Conservation (phyloP, 1,140 invertebrate genomes). For the Charaxes varanes region DNA sequence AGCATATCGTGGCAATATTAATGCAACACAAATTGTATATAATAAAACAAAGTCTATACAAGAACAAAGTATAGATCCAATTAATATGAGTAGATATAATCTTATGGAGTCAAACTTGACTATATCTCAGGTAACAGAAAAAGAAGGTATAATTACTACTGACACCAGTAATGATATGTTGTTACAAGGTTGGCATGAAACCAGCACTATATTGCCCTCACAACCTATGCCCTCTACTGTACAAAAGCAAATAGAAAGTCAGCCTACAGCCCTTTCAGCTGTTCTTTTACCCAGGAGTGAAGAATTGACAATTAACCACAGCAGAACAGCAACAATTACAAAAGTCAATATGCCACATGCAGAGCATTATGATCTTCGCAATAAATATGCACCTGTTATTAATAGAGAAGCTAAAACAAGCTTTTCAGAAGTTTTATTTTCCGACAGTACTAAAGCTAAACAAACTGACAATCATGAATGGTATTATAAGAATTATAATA, state of each 20-base stretch:
- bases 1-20: constrained; percentile 50
- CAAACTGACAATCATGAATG: constrained; percentile 78
- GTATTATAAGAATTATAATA: constrained; percentile 88
- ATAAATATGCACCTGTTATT: constrained; percentile 48
- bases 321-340: constrained; percentile 56
- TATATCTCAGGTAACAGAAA: constrained; percentile 57
- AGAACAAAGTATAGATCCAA: constrained; percentile 51
- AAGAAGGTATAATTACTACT: constrained; percentile 62
- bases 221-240: constrained; percentile 28
- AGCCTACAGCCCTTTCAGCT: constrained; percentile 52
- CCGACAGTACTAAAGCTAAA: constrained; percentile 37
- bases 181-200: constrained; percentile 54
- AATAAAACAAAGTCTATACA: constrained; percentile 62
- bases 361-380: constrained; percentile 46
- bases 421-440: constrained; percentile 42
- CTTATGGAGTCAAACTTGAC: constrained; percentile 61
- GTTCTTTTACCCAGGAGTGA: constrained; percentile 45
- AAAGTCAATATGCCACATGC: constrained; percentile 60
- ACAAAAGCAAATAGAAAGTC: constrained; percentile 44
- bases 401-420: constrained; percentile 66
- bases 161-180: constrained; percentile 61
- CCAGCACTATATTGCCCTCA: constrained; percentile 34
- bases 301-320: constrained; percentile 38
- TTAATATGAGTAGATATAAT: constrained; percentile 52
- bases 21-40: constrained; percentile 53